Evolutionary conservation across 2,797 vertebrate species (phyloP).

Genomic region (Platalea minor): DNA sequence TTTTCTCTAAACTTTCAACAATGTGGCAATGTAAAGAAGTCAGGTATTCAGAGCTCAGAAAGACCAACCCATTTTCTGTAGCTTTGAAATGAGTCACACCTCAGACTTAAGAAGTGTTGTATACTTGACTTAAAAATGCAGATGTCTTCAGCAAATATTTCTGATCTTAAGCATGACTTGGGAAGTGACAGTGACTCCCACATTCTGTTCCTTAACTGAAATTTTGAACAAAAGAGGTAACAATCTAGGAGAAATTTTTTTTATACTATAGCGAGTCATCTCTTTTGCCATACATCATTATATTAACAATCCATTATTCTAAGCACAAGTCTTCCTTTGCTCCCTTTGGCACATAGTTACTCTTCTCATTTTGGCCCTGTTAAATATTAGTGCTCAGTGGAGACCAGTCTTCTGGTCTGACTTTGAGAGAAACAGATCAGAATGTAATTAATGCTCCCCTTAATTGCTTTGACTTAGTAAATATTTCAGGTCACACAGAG

Average conservation of each 20-base stretch:
- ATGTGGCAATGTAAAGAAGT: neutral
- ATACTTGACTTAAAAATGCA: slow-evolving; percentile 14
- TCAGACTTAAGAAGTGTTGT: neutral
- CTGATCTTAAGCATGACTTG: neutral
- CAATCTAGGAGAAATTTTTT: neutral
- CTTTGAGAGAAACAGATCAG: neutral
- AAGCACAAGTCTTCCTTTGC: neutral
- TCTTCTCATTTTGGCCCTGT: neutral
- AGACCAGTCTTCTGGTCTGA: neutral
- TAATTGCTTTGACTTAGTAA: neutral
- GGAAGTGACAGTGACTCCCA: slow-evolving; percentile 27
- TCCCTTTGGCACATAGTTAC: neutral
- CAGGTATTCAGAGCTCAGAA: neutral
- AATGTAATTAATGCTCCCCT: neutral
- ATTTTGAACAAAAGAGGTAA: neutral
- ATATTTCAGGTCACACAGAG: neutral
- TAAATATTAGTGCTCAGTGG: neutral
- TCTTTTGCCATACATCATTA: neutral
- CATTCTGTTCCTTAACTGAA: neutral
- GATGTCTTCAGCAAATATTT: slow-evolving; percentile 18
- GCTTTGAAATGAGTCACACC: neutral
- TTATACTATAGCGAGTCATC: neutral
- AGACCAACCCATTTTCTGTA: neutral
- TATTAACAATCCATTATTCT: neutral
- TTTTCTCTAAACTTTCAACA: neutral